Evolutionary conservation across 2,113 vertebrate genomes (phyloP).

Genomic region (Ceyx margarethae): DNA sequence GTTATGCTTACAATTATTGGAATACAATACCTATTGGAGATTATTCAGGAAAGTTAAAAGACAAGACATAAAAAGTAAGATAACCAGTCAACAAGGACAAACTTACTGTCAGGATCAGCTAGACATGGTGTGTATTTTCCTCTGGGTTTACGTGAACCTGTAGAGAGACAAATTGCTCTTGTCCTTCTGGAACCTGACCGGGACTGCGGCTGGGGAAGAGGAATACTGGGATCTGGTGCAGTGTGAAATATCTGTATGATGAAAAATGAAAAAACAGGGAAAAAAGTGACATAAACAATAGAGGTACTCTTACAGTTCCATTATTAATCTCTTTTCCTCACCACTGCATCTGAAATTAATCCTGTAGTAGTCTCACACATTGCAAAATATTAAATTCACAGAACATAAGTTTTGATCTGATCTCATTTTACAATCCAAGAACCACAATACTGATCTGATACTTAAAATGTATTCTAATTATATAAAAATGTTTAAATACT

Average conservation of each 20-base stretch:
- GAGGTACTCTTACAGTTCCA: background rate
- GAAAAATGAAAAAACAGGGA: background rate
- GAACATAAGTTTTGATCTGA: background rate
- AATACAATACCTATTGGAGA: background rate
- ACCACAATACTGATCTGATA: background rate
- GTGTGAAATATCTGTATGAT: conserved; percentile 87
- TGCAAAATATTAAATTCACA: background rate
- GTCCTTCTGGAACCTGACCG: conserved; percentile 85
- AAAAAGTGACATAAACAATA: background rate
- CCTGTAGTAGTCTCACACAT: background rate
- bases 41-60: background rate
- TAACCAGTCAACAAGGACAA: background rate
- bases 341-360: background rate
- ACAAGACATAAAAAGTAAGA: background rate
- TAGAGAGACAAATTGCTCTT: conserved; percentile 93
- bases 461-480: background rate
- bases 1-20: background rate
- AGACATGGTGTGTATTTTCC: conserved; percentile 90
- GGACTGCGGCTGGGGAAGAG: conserved; percentile 88
- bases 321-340: background rate
- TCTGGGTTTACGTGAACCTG: conserved; percentile 87
- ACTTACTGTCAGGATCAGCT: conserved; percentile 95
- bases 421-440: background rate
- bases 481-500: background rate
- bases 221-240: conserved; percentile 89